A percentile compares a stretch with the other conserved stretches of the same genome.
These are phyloP conservation scores for Puffinus mauretanicus DNA, from an alignment of 2,113 vertebrate genomes.

Conservation along the genomic window DNA sequence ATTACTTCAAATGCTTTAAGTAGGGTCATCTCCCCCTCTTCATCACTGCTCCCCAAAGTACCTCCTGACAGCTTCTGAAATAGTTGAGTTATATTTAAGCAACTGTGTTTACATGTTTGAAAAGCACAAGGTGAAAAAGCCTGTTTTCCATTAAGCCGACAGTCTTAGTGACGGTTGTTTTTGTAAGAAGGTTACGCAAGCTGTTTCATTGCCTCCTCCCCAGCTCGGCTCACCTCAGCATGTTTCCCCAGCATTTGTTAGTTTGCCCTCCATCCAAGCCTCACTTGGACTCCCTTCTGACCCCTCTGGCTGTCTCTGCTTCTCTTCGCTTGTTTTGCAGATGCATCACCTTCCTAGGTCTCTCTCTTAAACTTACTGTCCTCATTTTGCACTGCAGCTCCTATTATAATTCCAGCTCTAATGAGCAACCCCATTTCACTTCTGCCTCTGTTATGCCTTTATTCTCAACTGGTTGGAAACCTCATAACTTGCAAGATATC, in stretches of 20 bases:
- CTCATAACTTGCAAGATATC: constrained; percentile 5
- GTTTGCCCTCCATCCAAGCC: background rate
- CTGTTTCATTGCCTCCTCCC: background rate
- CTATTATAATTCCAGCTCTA: background rate
- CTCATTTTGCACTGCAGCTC: background rate
- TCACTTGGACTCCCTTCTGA: background rate
- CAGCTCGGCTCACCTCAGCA: background rate
- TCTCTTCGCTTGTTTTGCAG: background rate
- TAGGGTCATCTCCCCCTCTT: background rate
- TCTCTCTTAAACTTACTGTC: background rate
- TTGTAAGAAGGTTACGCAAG: constrained; percentile 10
- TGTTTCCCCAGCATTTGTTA: background rate
- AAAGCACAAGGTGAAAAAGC: background rate
- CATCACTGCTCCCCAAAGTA: background rate
- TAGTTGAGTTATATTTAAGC: background rate
- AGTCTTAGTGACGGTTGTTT: background rate
- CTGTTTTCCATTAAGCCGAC: constrained; percentile 8
- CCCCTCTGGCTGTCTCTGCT: background rate
- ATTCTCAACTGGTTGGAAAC: background rate
- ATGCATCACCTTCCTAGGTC: background rate
- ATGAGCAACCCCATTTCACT: background rate
- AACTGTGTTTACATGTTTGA: background rate
- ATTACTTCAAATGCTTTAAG: background rate
- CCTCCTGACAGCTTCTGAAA: background rate
- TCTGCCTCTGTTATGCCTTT: background rate